These are phyloP conservation scores for Epizoanthus stellaris DNA, from an alignment of 92 coral and sea anemone species.

Conservation along the genomic window DNA sequence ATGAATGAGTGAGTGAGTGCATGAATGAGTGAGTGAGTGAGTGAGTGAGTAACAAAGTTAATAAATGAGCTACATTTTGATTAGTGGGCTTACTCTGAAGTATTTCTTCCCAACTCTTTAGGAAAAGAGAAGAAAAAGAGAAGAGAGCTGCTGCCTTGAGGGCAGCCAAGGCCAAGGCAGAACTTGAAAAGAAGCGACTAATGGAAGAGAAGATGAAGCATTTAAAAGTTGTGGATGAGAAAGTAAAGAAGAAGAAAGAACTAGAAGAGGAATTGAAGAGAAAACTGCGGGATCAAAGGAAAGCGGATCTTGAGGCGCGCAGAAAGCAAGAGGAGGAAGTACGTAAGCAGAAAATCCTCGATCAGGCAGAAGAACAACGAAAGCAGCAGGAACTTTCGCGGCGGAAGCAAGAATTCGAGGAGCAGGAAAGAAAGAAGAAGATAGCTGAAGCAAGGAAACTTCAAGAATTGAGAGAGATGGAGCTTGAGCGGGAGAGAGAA, in stretches of 20 bases:
- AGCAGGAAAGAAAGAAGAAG: slow-evolving; percentile 89
- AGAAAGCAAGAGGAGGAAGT: slow-evolving; percentile 82
- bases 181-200: slow-evolving; percentile 80
- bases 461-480: slow-evolving; percentile 83
- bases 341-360: slow-evolving; percentile 62
- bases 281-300: slow-evolving; percentile 79
- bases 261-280: slow-evolving; percentile 88
- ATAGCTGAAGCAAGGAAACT: slow-evolving; percentile 85
- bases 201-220: slow-evolving; percentile 75
- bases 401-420: slow-evolving; percentile 88
- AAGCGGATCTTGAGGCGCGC: slow-evolving; percentile 86
- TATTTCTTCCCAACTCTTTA: slow-evolving; percentile 26
- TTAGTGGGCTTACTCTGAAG: background rate
- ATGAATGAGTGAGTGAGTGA: background rate
- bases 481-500: slow-evolving; percentile 78
- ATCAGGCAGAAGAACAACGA: slow-evolving; percentile 76
- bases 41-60: background rate
- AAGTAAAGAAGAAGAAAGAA: slow-evolving; percentile 78
- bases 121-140: slow-evolving; percentile 89
- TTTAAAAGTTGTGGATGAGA: slow-evolving; percentile 70
- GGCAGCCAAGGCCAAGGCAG: slow-evolving; percentile 78
- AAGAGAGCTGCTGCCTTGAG: slow-evolving; percentile 87
- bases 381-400: slow-evolving; percentile 77
- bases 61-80: too few relatives aligned
- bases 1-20: too few relatives aligned